phyloP scores from a whole-genome alignment of 92 coral and sea anemone species.

The Diadumene lineata region DNA sequence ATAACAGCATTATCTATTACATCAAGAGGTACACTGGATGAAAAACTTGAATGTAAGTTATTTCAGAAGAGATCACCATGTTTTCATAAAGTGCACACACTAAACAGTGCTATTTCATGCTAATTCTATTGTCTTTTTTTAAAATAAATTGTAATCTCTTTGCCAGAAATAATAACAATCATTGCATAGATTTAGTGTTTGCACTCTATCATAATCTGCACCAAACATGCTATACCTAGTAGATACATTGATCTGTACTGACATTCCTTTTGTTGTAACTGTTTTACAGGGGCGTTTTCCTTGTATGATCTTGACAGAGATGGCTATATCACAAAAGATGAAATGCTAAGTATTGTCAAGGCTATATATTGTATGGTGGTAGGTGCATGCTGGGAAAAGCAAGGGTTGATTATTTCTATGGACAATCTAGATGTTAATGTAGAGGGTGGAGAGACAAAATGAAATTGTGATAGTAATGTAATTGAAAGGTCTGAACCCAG shows the following conservation, averaged over 20 bases:
- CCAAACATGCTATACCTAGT: no score
- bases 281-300: slow-evolving; percentile 88
- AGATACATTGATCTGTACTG: no score
- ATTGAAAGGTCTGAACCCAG: no score
- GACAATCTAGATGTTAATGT: slow-evolving; percentile 89
- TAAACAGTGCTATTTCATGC: no score
- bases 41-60: slow-evolving; percentile 96
- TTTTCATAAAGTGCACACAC: no score
- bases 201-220: no score
- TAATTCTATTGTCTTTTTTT: no score
- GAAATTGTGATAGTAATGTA: no score
- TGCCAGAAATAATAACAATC: no score
- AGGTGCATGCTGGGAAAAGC: slow-evolving; percentile 21
- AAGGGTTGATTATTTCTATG: slow-evolving; percentile 37
- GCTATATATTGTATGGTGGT: slow-evolving; percentile 95
- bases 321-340: slow-evolving; percentile 93
- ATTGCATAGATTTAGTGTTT: no score
- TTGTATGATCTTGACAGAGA: slow-evolving; percentile 92
- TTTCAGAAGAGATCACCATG: no score
- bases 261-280: neutral
- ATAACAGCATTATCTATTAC: slow-evolving; percentile 96
- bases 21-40: slow-evolving; percentile 98
- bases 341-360: slow-evolving; percentile 80
- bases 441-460: neutral
- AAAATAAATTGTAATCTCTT: no score